Evolutionary conservation across 2,113 vertebrate species (phyloP).

Genomic region (Alectura lathami): DNA sequence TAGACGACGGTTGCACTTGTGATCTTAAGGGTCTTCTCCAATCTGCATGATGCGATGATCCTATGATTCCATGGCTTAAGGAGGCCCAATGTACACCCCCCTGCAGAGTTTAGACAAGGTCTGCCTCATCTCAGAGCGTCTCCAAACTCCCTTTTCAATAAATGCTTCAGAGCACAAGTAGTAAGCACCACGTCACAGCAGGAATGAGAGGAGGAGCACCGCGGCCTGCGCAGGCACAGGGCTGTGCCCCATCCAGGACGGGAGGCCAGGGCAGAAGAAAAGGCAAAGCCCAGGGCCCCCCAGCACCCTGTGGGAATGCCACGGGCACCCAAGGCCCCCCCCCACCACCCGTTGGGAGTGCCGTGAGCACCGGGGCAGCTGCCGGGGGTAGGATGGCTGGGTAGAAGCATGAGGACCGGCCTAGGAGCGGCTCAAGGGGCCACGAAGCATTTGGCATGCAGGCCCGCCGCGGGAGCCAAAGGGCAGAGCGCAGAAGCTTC

Average conservation of each 20-base stretch:
- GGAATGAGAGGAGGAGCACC: not conserved
- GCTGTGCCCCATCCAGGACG: not conserved
- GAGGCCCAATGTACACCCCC: not conserved
- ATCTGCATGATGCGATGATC: not conserved
- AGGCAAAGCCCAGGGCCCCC: not conserved
- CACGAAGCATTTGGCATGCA: constrained; percentile 25
- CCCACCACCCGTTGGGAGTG: too few relatives aligned
- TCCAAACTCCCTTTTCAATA: not conserved
- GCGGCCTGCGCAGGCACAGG: not conserved
- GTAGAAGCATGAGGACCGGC: not conserved
- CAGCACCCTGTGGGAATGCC: not conserved
- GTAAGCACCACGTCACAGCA: not conserved
- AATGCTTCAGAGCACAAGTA: not conserved
- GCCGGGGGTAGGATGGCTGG: not conserved
- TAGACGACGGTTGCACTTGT: not conserved
- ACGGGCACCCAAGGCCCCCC: too few relatives aligned
- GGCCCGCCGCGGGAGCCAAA: not conserved
- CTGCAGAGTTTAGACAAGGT: not conserved
- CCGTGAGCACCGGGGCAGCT: not conserved
- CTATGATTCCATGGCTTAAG: not conserved
- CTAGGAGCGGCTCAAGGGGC: not conserved
- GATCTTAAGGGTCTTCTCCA: not conserved
- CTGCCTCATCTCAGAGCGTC: not conserved
- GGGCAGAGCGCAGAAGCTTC: constrained; percentile 34
- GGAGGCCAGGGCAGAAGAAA: not conserved